Conservation (phyloP, 2,888 invertebrate species). For the Baccha elongata region DNA sequence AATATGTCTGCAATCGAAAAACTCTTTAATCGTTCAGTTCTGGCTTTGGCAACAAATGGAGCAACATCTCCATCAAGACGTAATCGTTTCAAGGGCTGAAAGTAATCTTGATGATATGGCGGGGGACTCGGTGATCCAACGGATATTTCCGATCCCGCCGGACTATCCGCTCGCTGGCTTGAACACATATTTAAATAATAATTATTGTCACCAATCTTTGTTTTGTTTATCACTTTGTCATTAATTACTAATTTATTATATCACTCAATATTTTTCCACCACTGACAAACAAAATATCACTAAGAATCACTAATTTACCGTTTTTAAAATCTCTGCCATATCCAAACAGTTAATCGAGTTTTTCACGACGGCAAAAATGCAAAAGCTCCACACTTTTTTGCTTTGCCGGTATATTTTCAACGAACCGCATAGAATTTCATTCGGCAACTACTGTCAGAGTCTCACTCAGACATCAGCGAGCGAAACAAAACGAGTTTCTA, state of each 20-base stretch:
- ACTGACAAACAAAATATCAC: constrained; percentile 47
- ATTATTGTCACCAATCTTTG: constrained; percentile 26
- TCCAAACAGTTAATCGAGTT: constrained; percentile 24
- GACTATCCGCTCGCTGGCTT: constrained; percentile 78
- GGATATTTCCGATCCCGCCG: constrained; percentile 82
- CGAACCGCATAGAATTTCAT: constrained; percentile 70
- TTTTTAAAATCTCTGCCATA: constrained; percentile 19
- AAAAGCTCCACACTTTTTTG: constrained; percentile 31
- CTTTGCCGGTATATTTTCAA: constrained; percentile 50
- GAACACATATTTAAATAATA: constrained; percentile 78
- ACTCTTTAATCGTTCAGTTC: constrained; percentile 91
- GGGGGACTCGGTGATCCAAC: constrained; percentile 82
- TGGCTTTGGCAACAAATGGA: constrained; percentile 83
- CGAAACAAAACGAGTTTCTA: constrained; percentile 72
- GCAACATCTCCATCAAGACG: constrained; percentile 76
- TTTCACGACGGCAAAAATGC: constrained; percentile 71
- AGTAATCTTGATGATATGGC: constrained; percentile 83
- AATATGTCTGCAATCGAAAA: constrained; percentile 96
- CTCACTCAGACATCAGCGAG: constrained; percentile 58
- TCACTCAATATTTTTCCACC: constrained; percentile 37
- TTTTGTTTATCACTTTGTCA: constrained; percentile 15
- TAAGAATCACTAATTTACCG: constrained; percentile 34
- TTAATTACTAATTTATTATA: constrained; percentile 45
- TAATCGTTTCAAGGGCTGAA: constrained; percentile 84
- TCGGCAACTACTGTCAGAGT: constrained; percentile 64